These are phyloP conservation scores for Lanius ludovicianus DNA, from an alignment of 2,113 vertebrate species.

Conservation along the genomic window DNA sequence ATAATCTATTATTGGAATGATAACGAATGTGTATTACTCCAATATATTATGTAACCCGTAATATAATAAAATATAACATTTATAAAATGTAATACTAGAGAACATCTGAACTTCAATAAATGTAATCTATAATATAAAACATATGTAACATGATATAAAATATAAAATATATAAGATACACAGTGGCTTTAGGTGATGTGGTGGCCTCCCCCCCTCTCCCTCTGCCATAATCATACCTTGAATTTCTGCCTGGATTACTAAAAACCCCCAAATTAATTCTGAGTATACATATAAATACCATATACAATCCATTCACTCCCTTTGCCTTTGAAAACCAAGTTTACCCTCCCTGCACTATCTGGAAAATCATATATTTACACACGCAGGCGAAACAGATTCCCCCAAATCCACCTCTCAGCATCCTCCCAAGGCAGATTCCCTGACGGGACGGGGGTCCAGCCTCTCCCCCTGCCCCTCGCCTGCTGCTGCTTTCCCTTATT, in stretches of 20 bases:
- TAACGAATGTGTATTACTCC: not conserved
- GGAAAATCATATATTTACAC: accelerated
- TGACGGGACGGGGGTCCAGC: not conserved
- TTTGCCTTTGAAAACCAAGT: accelerated
- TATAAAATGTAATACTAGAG: not conserved
- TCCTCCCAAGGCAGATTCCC: accelerated
- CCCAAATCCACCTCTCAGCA: accelerated
- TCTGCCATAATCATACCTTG: not conserved
- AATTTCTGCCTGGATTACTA: not conserved
- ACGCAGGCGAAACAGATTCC: accelerated
- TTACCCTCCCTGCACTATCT: not conserved
- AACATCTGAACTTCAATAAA: not conserved
- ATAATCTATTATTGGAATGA: not conserved
- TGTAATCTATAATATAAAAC: not conserved
- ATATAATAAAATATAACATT: no score
- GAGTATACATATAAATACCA: accelerated
- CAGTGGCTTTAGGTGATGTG: not conserved
- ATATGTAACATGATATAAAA: not conserved
- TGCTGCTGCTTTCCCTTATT: not conserved
- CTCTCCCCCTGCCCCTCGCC: not conserved
- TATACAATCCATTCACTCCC: accelerated
- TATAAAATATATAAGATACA: not conserved
- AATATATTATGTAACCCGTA: not conserved
- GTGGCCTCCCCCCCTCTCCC: not conserved
- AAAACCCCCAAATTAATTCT: not conserved